These are phyloP conservation scores for Lymantria dispar DNA, from an alignment of 2,888 invertebrate genomes.

Conservation along the genomic window DNA sequence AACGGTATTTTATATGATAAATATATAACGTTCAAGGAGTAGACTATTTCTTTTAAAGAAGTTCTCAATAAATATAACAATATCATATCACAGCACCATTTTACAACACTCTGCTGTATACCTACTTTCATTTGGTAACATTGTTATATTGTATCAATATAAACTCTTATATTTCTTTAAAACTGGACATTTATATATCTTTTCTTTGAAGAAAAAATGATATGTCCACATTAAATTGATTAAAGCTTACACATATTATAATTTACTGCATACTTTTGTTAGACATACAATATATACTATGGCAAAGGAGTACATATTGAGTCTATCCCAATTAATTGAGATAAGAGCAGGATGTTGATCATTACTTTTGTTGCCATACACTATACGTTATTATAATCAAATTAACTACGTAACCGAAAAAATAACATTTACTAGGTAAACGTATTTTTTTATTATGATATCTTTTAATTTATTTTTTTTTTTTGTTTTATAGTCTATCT, in stretches of 20 bases:
- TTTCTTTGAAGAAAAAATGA: constrained; percentile 46
- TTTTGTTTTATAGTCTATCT: constrained; percentile 18
- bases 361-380: constrained; percentile 13
- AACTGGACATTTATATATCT: constrained; percentile 48
- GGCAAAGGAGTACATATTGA: too few relatives aligned
- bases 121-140: constrained; percentile 50
- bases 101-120: constrained; percentile 55
- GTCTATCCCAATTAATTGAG: too few relatives aligned
- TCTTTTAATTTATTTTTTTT: too few relatives aligned
- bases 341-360: too few relatives aligned
- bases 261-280: constrained; percentile 25
- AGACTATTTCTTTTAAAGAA: constrained; percentile 38
- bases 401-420: constrained; percentile 9
- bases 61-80: constrained; percentile 54
- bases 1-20: constrained; percentile 19
- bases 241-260: constrained; percentile 60
- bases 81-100: constrained; percentile 68
- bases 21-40: constrained; percentile 35
- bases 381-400: constrained; percentile 12
- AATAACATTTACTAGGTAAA: constrained; percentile 19
- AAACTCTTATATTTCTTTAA: constrained; percentile 40
- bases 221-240: constrained; percentile 63
- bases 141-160: constrained; percentile 40
- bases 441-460: background rate
- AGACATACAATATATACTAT: too few relatives aligned